These are phyloP conservation scores for Anser brachyrhynchus DNA, from an alignment of 2,113 vertebrate species.

Conservation along the genomic window DNA sequence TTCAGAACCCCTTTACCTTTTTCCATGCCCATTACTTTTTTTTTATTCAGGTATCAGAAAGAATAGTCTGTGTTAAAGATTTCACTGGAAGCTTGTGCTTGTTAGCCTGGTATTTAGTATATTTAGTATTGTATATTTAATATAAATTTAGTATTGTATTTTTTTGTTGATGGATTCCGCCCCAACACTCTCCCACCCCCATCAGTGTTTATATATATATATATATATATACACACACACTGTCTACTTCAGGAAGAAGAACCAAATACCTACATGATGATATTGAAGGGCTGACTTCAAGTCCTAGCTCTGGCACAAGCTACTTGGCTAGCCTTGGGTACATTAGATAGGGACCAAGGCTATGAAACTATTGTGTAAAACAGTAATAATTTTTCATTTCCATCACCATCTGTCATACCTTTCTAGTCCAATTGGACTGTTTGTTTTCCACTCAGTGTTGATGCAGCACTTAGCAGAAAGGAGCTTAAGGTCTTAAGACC, in stretches of 20 bases:
- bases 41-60: neutral
- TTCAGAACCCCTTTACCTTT: neutral
- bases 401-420: neutral
- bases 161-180: neutral
- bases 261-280: neutral
- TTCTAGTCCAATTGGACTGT: accelerated
- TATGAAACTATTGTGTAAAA: neutral
- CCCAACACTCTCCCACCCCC: neutral
- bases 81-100: neutral
- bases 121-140: too few species aligned
- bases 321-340: neutral
- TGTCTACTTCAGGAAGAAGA: neutral
- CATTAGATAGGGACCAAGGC: neutral
- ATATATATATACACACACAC: too few species aligned
- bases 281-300: neutral
- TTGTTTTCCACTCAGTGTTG: neutral
- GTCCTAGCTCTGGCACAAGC: neutral
- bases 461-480: neutral
- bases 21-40: neutral
- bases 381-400: neutral
- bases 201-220: too few species aligned
- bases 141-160: neutral
- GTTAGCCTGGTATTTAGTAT: neutral
- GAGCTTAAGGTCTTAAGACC: neutral
- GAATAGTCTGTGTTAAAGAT: neutral